Evolutionary conservation across 1,140 invertebrate species (phyloP), one percentile per base, ranked within the genome.

Genomic region (Luehdorfia chinensis): DNA sequence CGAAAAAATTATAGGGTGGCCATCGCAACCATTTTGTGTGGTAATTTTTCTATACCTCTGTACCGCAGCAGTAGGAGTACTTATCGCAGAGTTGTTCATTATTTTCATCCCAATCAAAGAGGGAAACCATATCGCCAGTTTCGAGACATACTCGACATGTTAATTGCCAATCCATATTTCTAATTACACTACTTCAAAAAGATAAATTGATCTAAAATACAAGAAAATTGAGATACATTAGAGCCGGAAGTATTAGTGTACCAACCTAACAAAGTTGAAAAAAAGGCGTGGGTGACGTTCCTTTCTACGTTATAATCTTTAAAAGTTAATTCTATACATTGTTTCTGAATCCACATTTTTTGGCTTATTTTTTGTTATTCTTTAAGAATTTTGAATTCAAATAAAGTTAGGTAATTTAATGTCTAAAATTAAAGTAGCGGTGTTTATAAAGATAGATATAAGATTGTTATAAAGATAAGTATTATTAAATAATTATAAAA

Each of bases 121-220:
- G 71, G n/a, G 87, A 88, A 43, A 86, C 87, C 72, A 87, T 85
- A 58, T 87, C 84, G 30, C 88, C 88, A 36, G 80, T 85, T 54
- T 88, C 86, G 46, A 90, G 62, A 59, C 89, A 90, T 51, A 90
- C 79, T 34, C 89, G 69, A 59, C 89, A 90, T 32, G 89, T 88
- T 76, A 85, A 73, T 77, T 88, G 84, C 85, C 89, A 88, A 73
- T 90, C 88, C 74, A 89, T 87, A 54, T 76, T 84, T 56, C 32
- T 39, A 66, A 54, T 19, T 33, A 32, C 28, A 25, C 15, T 9
- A 8, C 39, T n/a, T 11, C 21, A 27, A 16, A 27, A 14, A 9
- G 31, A 33, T 41, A 21, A 47, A 44, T 47, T n/a, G 15, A n/a
- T 27, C 30, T 27, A 53, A 47, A 39, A 53, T 53, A 25, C 45